Evolutionary conservation across 2,797 vertebrate species (phyloP), one percentile per base, ranked within the genome.

Genomic region (Danio aesculapii): DNA sequence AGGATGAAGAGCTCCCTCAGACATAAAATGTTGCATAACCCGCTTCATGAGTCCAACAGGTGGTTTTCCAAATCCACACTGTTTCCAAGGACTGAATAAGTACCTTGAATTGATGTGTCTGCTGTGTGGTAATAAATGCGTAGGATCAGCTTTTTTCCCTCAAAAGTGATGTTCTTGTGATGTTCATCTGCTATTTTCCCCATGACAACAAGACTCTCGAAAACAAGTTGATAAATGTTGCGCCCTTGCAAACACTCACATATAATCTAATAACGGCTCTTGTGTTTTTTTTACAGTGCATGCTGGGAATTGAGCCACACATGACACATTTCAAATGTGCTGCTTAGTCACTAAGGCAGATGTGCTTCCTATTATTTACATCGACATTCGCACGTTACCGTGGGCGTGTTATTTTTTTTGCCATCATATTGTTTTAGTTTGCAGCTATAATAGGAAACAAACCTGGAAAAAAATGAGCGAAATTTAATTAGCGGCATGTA

Each of bases 251-350:
- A 71, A 64, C 55, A 78, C 68, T 46, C 59, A 30, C 7, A 30
- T 39, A 30, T 71, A 30, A 72, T 79, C 68, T 46, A 59, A 52
- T 78, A 66, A 77, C 41, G 0, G 30, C 41, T 72, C 3, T 4
- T 79, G 58, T 19, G 4, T 44, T 73, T 64, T 30, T 73, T 73
- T 72, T 41, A 47, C 50, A 80, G 10, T 55, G 70, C 39, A 67
- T 30, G 17, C 47, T 82, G 61, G 49, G 72, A 62, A 73, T 59
- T 47, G 19, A 73, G 67, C 39, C 43, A 53, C 44, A 44, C 62
- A 75, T 75, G 61, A 71, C 77, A 77, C 77, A 75, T 81, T 86
- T 58, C 21, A 82, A 57, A 70, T 17, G n/a, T 75, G 69, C 74
- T 82, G 52, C 41, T 75, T 61, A 69, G 79, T 79, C 82, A 79